These are phyloP conservation scores for Neogale vison DNA, from an alignment of 2,113 vertebrate genomes.

Conservation along the genomic window DNA sequence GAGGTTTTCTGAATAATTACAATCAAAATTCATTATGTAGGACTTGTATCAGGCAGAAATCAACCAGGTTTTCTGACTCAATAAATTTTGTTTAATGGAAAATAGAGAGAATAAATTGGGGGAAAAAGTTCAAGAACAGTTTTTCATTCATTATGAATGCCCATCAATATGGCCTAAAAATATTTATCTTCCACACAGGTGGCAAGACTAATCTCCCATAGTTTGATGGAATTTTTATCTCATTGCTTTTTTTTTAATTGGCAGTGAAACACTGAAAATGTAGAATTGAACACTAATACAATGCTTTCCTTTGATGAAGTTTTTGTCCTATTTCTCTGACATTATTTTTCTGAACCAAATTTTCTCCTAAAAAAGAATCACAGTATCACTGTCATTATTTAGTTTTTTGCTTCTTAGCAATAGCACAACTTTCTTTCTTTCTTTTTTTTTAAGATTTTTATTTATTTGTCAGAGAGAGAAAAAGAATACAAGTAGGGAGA, in stretches of 20 bases:
- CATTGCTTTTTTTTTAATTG: constrained; percentile 55
- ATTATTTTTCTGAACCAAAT: constrained; percentile 15
- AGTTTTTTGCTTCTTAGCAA: neutral
- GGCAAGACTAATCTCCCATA: constrained; percentile 51
- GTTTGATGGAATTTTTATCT: constrained; percentile 73
- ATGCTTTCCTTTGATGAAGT: constrained; percentile 11
- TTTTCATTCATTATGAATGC: constrained; percentile 54
- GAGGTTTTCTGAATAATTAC: constrained; percentile 43
- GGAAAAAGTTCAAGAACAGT: constrained; percentile 18
- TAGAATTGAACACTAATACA: neutral
- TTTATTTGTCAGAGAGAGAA: too few species aligned
- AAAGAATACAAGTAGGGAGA: too few species aligned
- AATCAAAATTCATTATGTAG: constrained; percentile 37
- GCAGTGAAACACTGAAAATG: constrained; percentile 33
- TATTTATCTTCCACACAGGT: constrained; percentile 62
- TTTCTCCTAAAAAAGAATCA: constrained; percentile 37
- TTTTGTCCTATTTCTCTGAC: constrained; percentile 31
- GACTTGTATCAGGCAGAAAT: constrained; percentile 30
- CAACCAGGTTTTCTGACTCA: constrained; percentile 44
- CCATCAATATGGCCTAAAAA: constrained; percentile 36
- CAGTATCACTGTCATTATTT: neutral
- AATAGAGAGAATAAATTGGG: constrained; percentile 17
- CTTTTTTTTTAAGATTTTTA: too few species aligned
- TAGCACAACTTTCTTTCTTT: neutral
- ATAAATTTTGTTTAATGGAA: constrained; percentile 60